A percentile compares a stretch with the other conserved stretches of the same genome.
Evolutionary conservation across 2,113 vertebrate genomes (phyloP).

Genomic region (Zapus hudsonius): DNA sequence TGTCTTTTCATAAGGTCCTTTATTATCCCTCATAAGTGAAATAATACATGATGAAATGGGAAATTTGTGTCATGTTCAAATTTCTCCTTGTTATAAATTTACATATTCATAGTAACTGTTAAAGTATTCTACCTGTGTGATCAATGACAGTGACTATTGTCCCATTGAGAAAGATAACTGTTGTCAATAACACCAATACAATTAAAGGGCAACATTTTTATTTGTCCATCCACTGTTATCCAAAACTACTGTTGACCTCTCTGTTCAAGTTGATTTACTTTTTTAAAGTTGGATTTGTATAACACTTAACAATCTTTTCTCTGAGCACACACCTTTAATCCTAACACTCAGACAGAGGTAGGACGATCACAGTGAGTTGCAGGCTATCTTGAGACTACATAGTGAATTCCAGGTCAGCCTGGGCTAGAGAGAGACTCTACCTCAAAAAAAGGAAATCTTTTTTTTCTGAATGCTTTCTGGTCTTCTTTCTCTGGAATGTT

Average conservation of each 20-base stretch:
- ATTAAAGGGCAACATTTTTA: not conserved
- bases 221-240: not conserved
- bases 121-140: not conserved
- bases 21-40: not conserved
- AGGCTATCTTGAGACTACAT: too few relatives aligned
- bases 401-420: too few relatives aligned
- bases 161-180: not conserved
- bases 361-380: too few relatives aligned
- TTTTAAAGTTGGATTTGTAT: not conserved
- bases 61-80: not conserved
- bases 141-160: not conserved
- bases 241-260: not conserved
- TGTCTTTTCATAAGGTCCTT: not conserved
- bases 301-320: not conserved
- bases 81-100: not conserved
- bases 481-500: not conserved
- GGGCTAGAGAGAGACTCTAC: too few relatives aligned
- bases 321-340: too few relatives aligned
- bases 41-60: not conserved
- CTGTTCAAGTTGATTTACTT: not conserved
- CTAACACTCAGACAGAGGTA: too few relatives aligned
- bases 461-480: too few relatives aligned
- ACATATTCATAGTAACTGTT: constrained; percentile 28
- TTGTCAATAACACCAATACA: not conserved
- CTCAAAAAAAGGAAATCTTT: too few relatives aligned